A percentile compares a stretch with the other conserved stretches of the same genome.
phyloP scores from a whole-genome alignment of 2,888 invertebrate genomes.

The Elmis aenea region DNA sequence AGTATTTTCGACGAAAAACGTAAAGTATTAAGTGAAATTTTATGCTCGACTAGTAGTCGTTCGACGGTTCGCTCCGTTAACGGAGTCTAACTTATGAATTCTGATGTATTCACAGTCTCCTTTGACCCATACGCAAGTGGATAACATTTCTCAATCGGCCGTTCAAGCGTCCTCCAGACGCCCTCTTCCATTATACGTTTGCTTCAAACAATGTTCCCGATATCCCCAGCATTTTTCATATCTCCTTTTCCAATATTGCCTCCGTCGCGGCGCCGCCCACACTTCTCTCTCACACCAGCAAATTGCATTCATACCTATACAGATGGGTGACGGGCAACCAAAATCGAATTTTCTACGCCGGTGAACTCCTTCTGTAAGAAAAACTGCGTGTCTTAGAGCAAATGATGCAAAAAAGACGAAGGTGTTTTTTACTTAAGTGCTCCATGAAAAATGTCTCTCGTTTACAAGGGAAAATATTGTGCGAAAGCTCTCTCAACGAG shows the following conservation, averaged over 20 bases:
- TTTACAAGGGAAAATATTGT: slow-evolving; percentile 7
- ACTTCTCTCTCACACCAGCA: slow-evolving; percentile 22
- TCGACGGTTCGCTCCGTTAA: slow-evolving; percentile 16
- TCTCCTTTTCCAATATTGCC: slow-evolving; percentile 31
- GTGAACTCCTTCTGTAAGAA: slow-evolving; percentile 29
- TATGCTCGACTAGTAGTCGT: too few species aligned
- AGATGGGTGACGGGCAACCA: slow-evolving; percentile 34
- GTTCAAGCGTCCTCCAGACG: slow-evolving; percentile 20
- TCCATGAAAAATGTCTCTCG: slow-evolving; percentile 14
- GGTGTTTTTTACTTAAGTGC: slow-evolving; percentile 15
- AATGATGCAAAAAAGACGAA: slow-evolving; percentile 28
- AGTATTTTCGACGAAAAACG: too few species aligned
- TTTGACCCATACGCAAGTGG: slow-evolving; percentile 25
- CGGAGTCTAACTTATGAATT: slow-evolving; percentile 24
- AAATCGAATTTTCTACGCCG: slow-evolving; percentile 35
- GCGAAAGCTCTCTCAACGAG: slow-evolving; percentile 5
- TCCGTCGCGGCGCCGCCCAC: slow-evolving; percentile 24
- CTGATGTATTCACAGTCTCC: slow-evolving; percentile 29
- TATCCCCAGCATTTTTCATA: slow-evolving; percentile 32
- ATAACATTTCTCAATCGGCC: slow-evolving; percentile 25
- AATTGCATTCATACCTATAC: slow-evolving; percentile 34
- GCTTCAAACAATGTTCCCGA: slow-evolving; percentile 29
- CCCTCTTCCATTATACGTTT: slow-evolving; percentile 25
- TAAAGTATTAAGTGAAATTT: too few species aligned
- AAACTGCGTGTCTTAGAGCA: slow-evolving; percentile 30